Conservation (phyloP, 2,888 invertebrate species). For the Euzetes globulus region DNA sequence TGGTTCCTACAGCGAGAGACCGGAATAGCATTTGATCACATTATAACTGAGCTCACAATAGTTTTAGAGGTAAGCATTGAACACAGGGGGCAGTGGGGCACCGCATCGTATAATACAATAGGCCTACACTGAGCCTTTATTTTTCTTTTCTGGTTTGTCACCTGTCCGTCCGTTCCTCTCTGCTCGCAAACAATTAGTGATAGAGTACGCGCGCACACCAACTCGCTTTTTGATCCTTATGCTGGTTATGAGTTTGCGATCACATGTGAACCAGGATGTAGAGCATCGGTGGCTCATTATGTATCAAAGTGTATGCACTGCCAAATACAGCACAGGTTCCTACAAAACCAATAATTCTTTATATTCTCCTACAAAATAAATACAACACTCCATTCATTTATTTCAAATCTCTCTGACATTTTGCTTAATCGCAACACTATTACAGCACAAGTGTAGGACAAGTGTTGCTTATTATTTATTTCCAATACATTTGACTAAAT, state of each 20-base stretch:
- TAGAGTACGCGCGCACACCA: constrained; percentile 13
- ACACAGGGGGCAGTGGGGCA: background rate
- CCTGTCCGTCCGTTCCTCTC: constrained; percentile 17
- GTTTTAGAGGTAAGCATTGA: background rate
- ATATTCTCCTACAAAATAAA: background rate
- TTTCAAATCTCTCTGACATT: background rate
- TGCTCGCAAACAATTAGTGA: constrained; percentile 6
- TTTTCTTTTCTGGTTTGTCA: constrained; percentile 27
- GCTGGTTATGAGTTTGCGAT: background rate
- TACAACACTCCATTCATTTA: background rate
- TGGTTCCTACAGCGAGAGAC: background rate
- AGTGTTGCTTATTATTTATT: background rate
- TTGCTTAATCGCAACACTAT: background rate
- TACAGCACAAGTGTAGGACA: background rate
- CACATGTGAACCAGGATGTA: constrained; percentile 29
- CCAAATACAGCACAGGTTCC: background rate
- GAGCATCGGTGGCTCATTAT: background rate
- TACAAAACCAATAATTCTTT: background rate
- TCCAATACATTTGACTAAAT: too few relatives aligned
- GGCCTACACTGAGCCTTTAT: background rate
- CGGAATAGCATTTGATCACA: constrained; percentile 29
- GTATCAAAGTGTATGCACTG: background rate
- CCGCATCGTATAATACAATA: background rate
- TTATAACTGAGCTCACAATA: constrained; percentile 2
- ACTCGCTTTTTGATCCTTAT: background rate